phyloP scores from a whole-genome alignment of 1,140 invertebrate species.

The Acromyrmex charruanus region DNA sequence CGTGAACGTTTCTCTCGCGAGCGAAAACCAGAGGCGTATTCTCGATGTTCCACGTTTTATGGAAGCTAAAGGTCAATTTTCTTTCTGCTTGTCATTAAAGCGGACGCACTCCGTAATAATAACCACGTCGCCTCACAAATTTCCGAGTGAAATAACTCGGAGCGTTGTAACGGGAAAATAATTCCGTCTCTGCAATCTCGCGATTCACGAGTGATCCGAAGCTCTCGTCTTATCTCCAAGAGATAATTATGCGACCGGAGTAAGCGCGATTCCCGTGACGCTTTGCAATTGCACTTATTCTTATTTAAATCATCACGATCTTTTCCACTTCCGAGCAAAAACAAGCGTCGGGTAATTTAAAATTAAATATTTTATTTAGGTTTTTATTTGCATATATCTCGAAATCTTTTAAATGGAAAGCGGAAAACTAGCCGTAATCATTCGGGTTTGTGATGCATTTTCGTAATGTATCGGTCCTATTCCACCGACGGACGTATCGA shows the following conservation, averaged over 20 bases:
- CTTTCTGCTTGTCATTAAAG: not conserved
- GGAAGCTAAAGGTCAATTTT: not conserved
- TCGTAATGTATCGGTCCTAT: conserved; percentile 26
- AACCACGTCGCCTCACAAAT: conserved; percentile 31
- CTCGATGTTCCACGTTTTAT: conserved; percentile 2
- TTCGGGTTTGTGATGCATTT: not conserved
- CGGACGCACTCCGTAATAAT: conserved; percentile 20
- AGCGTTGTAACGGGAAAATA: conserved; percentile 5
- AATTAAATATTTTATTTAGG: no score
- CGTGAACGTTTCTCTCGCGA: conserved; percentile 9
- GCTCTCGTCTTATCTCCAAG: conserved; percentile 17
- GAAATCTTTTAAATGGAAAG: not conserved
- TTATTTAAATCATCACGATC: not conserved
- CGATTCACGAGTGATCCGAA: conserved; percentile 1
- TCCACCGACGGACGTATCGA: conserved; percentile 54
- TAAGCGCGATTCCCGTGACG: not conserved
- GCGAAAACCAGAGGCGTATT: conserved; percentile 4
- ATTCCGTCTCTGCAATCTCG: conserved; percentile 1
- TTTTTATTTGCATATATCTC: not conserved
- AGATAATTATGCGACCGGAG: conserved; percentile 13
- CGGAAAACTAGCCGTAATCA: not conserved
- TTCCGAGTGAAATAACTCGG: not conserved
- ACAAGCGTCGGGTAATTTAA: not conserved
- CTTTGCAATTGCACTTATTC: not conserved
- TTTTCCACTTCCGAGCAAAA: not conserved